A percentile compares a stretch with the other conserved stretches of the same genome.
Conservation (phyloP, 2,113 vertebrate species). For the Siniperca chuatsi region DNA sequence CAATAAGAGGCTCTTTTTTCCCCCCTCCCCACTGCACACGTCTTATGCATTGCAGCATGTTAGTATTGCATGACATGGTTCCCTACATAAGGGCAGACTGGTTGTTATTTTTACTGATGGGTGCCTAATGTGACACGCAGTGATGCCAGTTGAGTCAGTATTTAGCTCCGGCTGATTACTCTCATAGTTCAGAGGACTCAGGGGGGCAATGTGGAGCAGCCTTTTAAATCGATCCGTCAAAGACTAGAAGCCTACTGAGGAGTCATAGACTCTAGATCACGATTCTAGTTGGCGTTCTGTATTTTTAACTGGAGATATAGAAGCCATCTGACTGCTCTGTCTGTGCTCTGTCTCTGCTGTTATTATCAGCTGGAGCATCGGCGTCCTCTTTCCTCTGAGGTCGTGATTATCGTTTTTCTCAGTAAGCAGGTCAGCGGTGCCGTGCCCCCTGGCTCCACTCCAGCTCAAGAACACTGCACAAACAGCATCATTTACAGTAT, state of each 20-base stretch:
- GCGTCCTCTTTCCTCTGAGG: conserved; percentile 57
- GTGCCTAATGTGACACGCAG: conserved; percentile 74
- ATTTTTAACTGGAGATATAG: conserved; percentile 22
- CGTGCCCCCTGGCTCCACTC: conserved; percentile 71
- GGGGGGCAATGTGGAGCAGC: conserved; percentile 56
- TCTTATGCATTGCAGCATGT: conserved; percentile 51
- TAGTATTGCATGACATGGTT: conserved; percentile 70
- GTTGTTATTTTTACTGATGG: conserved; percentile 85
- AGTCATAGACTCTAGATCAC: conserved; percentile 28
- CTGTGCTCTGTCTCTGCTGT: conserved; percentile 31
- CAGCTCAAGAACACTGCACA: conserved; percentile 52
- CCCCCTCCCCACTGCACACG: conserved; percentile 38
- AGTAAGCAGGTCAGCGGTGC: conserved; percentile 77
- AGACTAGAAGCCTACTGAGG: conserved; percentile 28
- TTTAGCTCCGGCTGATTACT: conserved; percentile 81
- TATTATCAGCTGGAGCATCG: conserved; percentile 39
- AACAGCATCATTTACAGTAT: conserved; percentile 54
- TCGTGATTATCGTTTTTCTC: conserved; percentile 64
- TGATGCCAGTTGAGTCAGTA: conserved; percentile 71
- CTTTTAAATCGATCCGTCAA: conserved; percentile 75
- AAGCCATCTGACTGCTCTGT: conserved; percentile 32
- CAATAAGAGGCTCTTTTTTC: not conserved
- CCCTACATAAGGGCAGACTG: conserved; percentile 74
- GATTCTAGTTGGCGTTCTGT: conserved; percentile 39
- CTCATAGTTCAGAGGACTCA: conserved; percentile 73